A percentile compares a stretch with the other conserved stretches of the same genome.
These are phyloP conservation scores for Melangyna quadrimaculata DNA, from an alignment of 2,888 invertebrate genomes.

Conservation along the genomic window DNA sequence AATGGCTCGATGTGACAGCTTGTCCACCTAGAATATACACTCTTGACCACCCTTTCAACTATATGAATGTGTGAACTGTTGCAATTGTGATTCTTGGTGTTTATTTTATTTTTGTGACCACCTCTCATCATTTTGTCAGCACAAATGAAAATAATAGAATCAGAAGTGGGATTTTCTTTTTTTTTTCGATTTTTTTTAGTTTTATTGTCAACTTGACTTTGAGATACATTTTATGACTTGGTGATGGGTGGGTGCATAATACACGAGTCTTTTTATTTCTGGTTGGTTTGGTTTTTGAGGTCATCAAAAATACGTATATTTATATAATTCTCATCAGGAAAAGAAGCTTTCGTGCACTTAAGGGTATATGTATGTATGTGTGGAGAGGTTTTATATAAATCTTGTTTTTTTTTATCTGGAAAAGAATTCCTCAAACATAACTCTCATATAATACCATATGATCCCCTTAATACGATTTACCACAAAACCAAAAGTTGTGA, in stretches of 20 bases:
- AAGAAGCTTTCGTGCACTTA: constrained; percentile 27
- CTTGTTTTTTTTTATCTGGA: neutral
- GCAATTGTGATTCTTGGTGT: constrained; percentile 17
- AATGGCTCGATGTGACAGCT: constrained; percentile 47
- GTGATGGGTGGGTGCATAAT: neutral
- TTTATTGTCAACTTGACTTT: constrained; percentile 56
- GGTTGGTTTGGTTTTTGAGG: constrained; percentile 8
- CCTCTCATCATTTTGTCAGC: constrained; percentile 56
- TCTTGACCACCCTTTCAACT: neutral
- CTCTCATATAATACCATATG: constrained; percentile 5
- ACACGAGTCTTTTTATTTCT: neutral
- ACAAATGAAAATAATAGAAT: constrained; percentile 43
- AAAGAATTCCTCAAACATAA: neutral
- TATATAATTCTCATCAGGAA: neutral
- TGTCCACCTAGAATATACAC: constrained; percentile 23
- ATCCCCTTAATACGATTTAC: constrained; percentile 14
- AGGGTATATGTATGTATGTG: neutral
- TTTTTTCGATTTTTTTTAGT: neutral
- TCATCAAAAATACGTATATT: neutral
- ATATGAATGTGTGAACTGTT: constrained; percentile 12
- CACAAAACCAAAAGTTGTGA: constrained; percentile 21
- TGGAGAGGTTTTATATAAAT: constrained; percentile 4
- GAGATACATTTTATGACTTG: constrained; percentile 58
- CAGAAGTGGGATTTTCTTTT: constrained; percentile 32
- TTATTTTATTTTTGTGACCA: constrained; percentile 14